Evolutionary conservation across 1,140 invertebrate genomes (phyloP), one percentile per base, ranked within the genome.

Genomic region (Ceratitis capitata): DNA sequence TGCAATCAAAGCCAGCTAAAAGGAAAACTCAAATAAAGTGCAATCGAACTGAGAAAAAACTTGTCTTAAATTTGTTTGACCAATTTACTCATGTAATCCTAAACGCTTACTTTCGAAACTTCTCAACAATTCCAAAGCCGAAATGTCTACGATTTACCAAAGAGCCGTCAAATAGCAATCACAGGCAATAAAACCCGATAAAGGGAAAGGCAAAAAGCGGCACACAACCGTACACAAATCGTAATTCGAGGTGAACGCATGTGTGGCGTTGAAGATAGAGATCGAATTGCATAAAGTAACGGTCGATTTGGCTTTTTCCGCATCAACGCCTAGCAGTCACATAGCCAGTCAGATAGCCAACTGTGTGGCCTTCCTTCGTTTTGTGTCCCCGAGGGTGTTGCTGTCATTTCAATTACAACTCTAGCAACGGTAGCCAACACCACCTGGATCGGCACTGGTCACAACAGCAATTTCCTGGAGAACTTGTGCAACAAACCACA

Each of bases 401-500:
- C 69, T 78, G 69, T 78, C 69, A 78, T 45, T 78, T 78, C 69
- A 78, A 78, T 78, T 78, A 78, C 69, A 78, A 78, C 69, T 45
- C 29, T 78, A 45, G 69, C 35, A 26, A 45, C 56, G 19, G 6
- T n/a, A 23, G 29, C 58, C n/a, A n/a, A 14, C n/a, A 35, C 9
- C 39, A 78, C 69, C 69, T 78, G 69, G 42, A 78, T 39, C 39
- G 1, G n/a, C n/a, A 26, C 69, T 69, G 61, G 61, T 7, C 61
- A 45, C 35, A 16, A n/a, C 12, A 23, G 39, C 35, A 42, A 78
- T 78, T 78, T 78, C 69, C 35, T 45, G n/a, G 16, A 45, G 26
- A 78, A 78, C 35, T 45, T 78, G 35, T 45, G 16, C 32, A 45
- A 35, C 69, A 78, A 78, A 45, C 69, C 69, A 45, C 69, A 78